phyloP scores from a whole-genome alignment of 2,888 invertebrate species.

The Flexamia atlantica region DNA sequence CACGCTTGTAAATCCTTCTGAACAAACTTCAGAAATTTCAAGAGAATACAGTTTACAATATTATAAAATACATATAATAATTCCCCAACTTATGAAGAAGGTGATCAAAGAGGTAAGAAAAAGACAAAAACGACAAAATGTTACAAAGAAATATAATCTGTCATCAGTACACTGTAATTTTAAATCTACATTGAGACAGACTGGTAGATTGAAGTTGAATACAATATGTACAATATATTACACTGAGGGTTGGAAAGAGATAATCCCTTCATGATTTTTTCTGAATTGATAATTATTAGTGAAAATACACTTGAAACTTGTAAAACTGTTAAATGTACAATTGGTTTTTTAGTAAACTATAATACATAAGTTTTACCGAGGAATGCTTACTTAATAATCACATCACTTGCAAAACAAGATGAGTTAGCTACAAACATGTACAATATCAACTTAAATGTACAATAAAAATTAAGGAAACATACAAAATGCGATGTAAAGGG shows the following conservation, averaged over 20 bases:
- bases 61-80: too few species aligned
- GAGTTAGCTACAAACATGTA: not conserved
- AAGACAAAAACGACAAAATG: constrained; percentile 16
- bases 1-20: too few species aligned
- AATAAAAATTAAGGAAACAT: not conserved
- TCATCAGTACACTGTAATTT: constrained; percentile 59
- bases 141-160: constrained; percentile 63
- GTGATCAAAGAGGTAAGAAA: not conserved
- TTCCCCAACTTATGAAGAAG: too few species aligned
- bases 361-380: constrained; percentile 28
- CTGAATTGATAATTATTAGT: not conserved
- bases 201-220: constrained; percentile 43
- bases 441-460: not conserved
- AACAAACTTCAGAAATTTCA: too few species aligned
- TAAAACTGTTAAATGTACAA: constrained; percentile 40
- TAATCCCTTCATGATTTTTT: constrained; percentile 20
- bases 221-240: constrained; percentile 63
- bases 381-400: constrained; percentile 16
- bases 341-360: constrained; percentile 16
- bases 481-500: constrained; percentile 16
- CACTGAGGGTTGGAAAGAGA: constrained; percentile 41
- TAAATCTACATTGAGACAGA: constrained; percentile 60
- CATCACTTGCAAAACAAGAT: constrained; percentile 8
- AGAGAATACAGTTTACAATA: too few species aligned
- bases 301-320: constrained; percentile 3